Base-by-base conservation (phyloP, 2,888 invertebrate genomes). In the Pseudoips prasinana region DNA sequence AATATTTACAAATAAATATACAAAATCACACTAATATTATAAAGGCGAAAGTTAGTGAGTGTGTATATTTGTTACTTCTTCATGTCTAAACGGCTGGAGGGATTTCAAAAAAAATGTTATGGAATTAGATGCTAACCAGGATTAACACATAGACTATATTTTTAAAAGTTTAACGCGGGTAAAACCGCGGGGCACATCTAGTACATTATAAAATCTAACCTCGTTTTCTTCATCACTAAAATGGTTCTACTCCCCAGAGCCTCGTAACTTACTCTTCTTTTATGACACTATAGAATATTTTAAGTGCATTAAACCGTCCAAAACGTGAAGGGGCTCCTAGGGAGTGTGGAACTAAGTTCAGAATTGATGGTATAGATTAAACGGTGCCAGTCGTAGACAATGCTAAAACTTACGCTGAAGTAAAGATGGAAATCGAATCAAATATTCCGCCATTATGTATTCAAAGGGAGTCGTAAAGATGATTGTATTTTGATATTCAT, bases 201-300 rank as follows among this genome's bases (percentile, higher is more conserved):
- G n/a, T 20, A 20, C 20, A 20, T 20, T 20, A 3, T 47, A 41
- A 27, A 32, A 33, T 51, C 37, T 41, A 43, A 44, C 30, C 33
- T 22, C 39, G 20, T 20, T 24, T 33, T 39, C 24, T 33, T 49
- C 53, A 49, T 52, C 57, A 56, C 57, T 57, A 49, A 42, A 50
- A 55, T 33, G 32, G 38, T 45, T 52, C 33, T 44, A 56, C 57
- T 69, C 81, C 71, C 46, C 19, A 25, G 70, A 51, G 75, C 46
- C 53, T 52, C 74, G 68, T 84, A 79, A 74, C 64, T 83, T 70
- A 76, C 58, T 55, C 64, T 61, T 62, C 66, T 79, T 83, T 81
- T 84, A 84, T 79, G 77, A 75, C 71, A 74, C 71, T 72, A 70
- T 77, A 68, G 78, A 82, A 84, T 84, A 82, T 80, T 81, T 81